Evolutionary conservation across 2,888 invertebrate species (phyloP), one percentile per base, ranked within the genome.

Genomic region (Reticulitermes lucifugus): DNA sequence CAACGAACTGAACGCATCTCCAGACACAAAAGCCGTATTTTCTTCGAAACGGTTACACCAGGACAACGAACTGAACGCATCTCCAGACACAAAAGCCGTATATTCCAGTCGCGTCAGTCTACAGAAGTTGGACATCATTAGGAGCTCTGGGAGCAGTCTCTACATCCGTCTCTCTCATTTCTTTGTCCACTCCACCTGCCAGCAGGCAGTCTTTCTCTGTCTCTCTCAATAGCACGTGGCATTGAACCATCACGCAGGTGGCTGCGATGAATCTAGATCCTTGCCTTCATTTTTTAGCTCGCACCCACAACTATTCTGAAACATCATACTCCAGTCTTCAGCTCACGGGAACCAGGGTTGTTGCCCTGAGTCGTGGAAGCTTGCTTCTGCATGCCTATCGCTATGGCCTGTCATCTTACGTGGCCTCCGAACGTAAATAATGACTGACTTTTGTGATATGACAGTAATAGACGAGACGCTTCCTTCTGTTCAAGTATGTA

Each of bases 1-100:
- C 51, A 75, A 41, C 75, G 41, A 46, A 75, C 75, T 75, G 41
- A 43, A 75, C 75, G 43, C 43, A 75, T 22, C 25, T 73, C 73
- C 73, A 73, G 46, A 35, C 43, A n/a, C 41, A 41, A 77, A 77
- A 25, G 46, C 77, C 43, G 77, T 21, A 22, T 46, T 46, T 46
- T 6, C 55, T 18, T 14, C 55, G 14, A 55, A 14, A 18, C 55
- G 55, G 55, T 55, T 55, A 55, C 55, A 14, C 55, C 55, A 14
- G 55, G 55, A 55, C 55, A 77, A 41, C 75, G 41, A 46, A 77
- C 75, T 77, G 43, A 43, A 77, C 75, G 43, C 25, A 22, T 9
- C 51, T 51, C 25, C 77, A 77, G 77, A 77, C 60, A 60, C 46
- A 46, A 46, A 60, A 60, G n/a, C 60, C 1, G 60, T 60, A 21